These are phyloP conservation scores for Cyprinodon diabolis DNA, from an alignment of 2,797 vertebrate genomes.

Conservation along the genomic window DNA sequence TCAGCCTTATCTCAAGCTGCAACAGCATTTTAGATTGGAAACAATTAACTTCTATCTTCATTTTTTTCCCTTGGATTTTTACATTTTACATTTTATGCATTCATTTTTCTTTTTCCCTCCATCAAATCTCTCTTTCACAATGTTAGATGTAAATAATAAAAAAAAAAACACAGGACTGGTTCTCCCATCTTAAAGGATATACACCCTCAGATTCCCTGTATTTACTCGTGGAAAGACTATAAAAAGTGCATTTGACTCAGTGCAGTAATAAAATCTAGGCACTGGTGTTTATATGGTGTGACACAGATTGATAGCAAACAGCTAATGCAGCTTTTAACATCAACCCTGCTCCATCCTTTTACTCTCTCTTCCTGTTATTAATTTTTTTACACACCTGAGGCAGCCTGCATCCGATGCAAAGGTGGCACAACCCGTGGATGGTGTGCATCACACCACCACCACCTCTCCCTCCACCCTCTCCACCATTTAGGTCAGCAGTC, in stretches of 20 bases:
- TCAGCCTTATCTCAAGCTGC: not conserved
- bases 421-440: slow-evolving; percentile 88
- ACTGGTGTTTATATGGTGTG: slow-evolving; percentile 3
- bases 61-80: not conserved
- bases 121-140: slow-evolving; percentile 20
- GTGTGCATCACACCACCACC: slow-evolving; percentile 84
- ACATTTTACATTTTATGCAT: slow-evolving; percentile 13
- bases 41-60: not conserved
- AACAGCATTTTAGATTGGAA: not conserved
- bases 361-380: not conserved
- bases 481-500: slow-evolving; percentile 68
- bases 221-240: slow-evolving; percentile 5
- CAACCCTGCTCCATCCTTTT: not conserved
- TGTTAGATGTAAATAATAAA: slow-evolving; percentile 57
- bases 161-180: slow-evolving; percentile 29
- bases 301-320: slow-evolving; percentile 8
- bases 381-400: slow-evolving; percentile 84
- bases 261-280: not conserved
- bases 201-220: slow-evolving; percentile 6
- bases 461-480: slow-evolving; percentile 41
- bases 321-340: slow-evolving; percentile 8
- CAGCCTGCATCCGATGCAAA: slow-evolving; percentile 89
- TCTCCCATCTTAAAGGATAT: slow-evolving; percentile 19
- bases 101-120: slow-evolving; percentile 6
- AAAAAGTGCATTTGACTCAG: slow-evolving; percentile 24